Evolutionary conservation across 2,113 vertebrate genomes (phyloP), one percentile per base, ranked within the genome.

Genomic region (Seriola quinqueradiata): DNA sequence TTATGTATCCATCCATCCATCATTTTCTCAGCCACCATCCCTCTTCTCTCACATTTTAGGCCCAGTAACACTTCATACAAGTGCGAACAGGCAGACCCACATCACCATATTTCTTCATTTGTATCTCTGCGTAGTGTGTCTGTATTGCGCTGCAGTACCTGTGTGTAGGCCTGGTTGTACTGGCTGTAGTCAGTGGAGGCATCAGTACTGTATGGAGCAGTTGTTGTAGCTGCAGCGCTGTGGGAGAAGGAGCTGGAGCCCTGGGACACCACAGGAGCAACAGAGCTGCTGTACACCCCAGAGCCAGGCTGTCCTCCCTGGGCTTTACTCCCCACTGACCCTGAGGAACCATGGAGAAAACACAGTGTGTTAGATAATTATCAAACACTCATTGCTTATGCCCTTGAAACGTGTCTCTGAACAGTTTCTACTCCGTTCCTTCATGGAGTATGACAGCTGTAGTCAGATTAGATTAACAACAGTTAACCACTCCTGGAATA

Each of bases 221-320:
- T 66, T 19, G 88, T 89, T 4, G 88, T 82, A 36, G 95, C 70
- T 16, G 94, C 54, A 0, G 75, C 54, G 9, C 64, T 88, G 75
- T 93, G 92, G 46, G 91, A 75, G 19, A 83, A 93, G 38, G 92
- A 86, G 16, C 72, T 76, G 5, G 89, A 74, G 84, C 94, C 95
- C 95, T 97, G 97, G 90, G 97, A 92, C 83, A 87, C 87, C 13
- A 85, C 80, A 0, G 96, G 94, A 50, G 97, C 95, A 82, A 95
- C 36, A 0, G 95, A n/a, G 46, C 40, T 86, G 91, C 84, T 85
- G 2, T 96, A 81, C 72, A 96, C 89, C 68, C 95, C 95, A 2
- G 90, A 71, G 85, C 94, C 94, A 17, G 95, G 92, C 1, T 91
- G 91, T 32, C 90, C 84, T 55, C 82, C 92, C 79, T 94, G 95